Conservation (phyloP, 1,140 invertebrate species). For the Rhyacophila brunnea region DNA sequence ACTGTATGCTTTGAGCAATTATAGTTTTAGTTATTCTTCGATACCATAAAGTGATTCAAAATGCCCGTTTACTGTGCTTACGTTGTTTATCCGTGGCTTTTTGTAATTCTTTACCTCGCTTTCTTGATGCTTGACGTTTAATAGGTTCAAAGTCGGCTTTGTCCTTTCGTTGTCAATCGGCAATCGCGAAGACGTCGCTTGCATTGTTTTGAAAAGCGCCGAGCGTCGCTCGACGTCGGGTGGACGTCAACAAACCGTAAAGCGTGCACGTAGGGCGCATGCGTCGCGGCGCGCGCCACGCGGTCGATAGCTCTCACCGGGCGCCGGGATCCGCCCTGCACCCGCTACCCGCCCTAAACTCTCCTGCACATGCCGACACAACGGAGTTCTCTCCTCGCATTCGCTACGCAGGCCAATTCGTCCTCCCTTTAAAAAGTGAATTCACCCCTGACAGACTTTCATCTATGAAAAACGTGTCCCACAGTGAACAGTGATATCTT, state of each 20-base stretch:
- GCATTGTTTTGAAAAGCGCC: conserved; percentile 9
- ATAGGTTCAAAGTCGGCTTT: conserved; percentile 27
- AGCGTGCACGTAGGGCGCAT: conserved; percentile 13
- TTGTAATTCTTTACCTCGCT: conserved; percentile 52
- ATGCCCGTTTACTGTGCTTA: conserved; percentile 54
- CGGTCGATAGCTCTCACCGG: conserved; percentile 24
- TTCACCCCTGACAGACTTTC: no score
- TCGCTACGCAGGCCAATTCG: no score
- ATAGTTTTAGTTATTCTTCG: no score
- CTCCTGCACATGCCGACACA: background rate
- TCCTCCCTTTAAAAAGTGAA: no score
- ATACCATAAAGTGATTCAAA: background rate
- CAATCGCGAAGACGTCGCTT: background rate
- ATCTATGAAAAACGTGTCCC: no score
- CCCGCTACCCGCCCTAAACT: background rate
- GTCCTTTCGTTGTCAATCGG: background rate
- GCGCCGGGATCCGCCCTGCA: conserved; percentile 1
- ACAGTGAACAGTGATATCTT: no score
- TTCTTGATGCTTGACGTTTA: conserved; percentile 54
- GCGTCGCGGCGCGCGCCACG: conserved; percentile 11
- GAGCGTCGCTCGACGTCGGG: conserved; percentile 14
- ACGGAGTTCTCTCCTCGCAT: no score
- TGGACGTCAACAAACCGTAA: conserved; percentile 20
- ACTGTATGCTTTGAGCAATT: no score
- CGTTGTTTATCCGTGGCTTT: conserved; percentile 53